phyloP scores from a whole-genome alignment of 2,797 vertebrate species.

The Heteromormyrus szaboi region DNA sequence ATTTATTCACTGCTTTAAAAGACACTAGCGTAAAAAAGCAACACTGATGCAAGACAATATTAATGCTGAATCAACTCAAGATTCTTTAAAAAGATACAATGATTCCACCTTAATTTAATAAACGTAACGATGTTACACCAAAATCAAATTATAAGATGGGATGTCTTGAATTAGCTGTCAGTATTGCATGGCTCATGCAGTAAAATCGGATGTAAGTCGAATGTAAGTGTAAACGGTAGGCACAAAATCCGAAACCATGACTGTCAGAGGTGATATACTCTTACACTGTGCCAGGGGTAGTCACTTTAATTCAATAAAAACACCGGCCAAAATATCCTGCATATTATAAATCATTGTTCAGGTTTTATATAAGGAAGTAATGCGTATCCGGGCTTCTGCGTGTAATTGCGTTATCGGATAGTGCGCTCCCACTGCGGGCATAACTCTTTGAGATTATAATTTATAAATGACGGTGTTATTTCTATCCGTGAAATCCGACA shows the following conservation, averaged over 20 bases:
- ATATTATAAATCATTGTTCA: background rate
- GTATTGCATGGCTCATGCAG: background rate
- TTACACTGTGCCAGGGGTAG: background rate
- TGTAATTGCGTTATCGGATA: background rate
- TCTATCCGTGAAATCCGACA: background rate
- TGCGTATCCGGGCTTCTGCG: background rate
- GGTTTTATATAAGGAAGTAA: background rate
- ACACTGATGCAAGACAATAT: background rate
- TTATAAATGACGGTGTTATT: background rate
- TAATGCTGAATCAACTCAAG: background rate
- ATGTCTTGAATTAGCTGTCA: background rate
- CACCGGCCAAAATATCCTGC: background rate
- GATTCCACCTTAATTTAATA: background rate
- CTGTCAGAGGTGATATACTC: slow-evolving; percentile 9
- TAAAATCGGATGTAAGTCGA: background rate
- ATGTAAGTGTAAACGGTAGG: background rate
- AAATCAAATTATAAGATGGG: background rate
- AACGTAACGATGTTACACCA: background rate
- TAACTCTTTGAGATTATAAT: background rate
- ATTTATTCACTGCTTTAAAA: background rate
- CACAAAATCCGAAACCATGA: background rate
- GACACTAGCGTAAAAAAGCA: background rate
- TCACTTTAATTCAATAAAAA: background rate
- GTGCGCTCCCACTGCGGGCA: background rate
- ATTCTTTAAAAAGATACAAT: background rate